phyloP scores from a whole-genome alignment of 2,113 vertebrate species.

The Hassar affinis region DNA sequence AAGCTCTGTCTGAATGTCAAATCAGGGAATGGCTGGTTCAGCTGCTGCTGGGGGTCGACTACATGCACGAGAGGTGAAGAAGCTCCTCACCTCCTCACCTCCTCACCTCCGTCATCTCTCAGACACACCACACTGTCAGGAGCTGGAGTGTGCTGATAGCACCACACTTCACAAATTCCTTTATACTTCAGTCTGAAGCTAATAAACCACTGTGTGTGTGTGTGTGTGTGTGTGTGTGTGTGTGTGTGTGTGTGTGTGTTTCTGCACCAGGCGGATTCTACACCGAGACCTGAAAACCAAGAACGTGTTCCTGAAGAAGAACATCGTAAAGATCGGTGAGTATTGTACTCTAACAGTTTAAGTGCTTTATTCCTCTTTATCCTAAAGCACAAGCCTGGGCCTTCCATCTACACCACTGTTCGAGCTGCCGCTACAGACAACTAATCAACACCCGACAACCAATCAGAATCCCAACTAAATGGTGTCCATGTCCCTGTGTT shows the following conservation, averaged over 20 bases:
- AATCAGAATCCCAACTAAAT: background rate
- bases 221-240: background rate
- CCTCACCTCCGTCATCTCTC: background rate
- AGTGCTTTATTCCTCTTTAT: background rate
- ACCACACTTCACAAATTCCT: background rate
- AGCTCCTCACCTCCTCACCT: no score
- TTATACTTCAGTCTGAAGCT: background rate
- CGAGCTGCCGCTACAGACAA: background rate
- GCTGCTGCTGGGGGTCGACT: slow-evolving; percentile 80
- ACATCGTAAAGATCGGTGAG: slow-evolving; percentile 86
- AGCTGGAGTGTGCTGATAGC: background rate
- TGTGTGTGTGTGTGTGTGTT: slow-evolving; percentile 26
- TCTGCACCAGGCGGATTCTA: slow-evolving; percentile 76
- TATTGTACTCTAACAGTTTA: background rate
- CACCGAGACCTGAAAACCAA: slow-evolving; percentile 88
- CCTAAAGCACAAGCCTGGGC: no score
- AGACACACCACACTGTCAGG: background rate
- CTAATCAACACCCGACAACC: background rate
- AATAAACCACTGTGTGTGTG: background rate
- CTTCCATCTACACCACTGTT: no score
- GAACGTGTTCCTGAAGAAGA: slow-evolving; percentile 86
- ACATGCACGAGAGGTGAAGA: slow-evolving; percentile 83
- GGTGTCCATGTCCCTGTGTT: background rate
- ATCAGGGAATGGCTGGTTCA: slow-evolving; percentile 83
- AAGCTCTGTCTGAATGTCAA: slow-evolving; percentile 72